A percentile compares a stretch with the other conserved stretches of the same genome.
Evolutionary conservation across 2,113 vertebrate genomes (phyloP).

Genomic region (Condylura cristata): DNA sequence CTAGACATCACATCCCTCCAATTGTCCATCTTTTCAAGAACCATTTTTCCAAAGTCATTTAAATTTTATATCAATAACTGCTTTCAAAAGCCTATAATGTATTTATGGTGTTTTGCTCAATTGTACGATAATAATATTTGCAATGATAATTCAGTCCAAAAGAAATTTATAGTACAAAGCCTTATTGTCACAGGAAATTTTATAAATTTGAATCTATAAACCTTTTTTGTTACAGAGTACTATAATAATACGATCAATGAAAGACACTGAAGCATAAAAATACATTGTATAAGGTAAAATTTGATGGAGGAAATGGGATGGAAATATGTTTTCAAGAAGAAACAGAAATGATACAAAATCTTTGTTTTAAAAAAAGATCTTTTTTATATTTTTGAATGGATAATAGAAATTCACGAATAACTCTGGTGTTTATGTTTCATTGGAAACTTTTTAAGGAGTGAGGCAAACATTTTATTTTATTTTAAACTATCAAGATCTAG

Average conservation of each 20-base stretch:
- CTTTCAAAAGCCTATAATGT: neutral
- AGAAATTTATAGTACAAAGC: neutral
- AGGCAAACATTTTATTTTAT: slow-evolving; percentile 50
- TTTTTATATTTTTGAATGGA: slow-evolving; percentile 43
- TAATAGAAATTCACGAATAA: slow-evolving; percentile 51
- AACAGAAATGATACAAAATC: slow-evolving; percentile 35
- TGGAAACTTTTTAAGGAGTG: slow-evolving; percentile 46
- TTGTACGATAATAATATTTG: slow-evolving; percentile 24
- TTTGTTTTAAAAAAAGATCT: neutral
- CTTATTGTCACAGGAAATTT: slow-evolving; percentile 6
- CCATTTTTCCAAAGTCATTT: neutral
- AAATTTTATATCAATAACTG: neutral
- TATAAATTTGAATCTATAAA: neutral
- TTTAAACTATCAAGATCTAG: slow-evolving; percentile 61
- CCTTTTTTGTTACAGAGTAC: neutral
- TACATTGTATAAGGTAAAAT: slow-evolving; percentile 13
- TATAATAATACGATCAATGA: neutral
- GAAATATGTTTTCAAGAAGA: slow-evolving; percentile 28
- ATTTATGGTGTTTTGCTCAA: neutral
- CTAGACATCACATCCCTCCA: neutral
- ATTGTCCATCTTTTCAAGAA: neutral
- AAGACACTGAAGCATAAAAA: slow-evolving; percentile 40
- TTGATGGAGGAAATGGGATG: neutral
- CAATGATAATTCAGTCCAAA: neutral
- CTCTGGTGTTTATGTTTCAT: slow-evolving; percentile 29